Percentiles rank a stretch among this genome's conserved stretches.
Conservation (phyloP, 2,797 vertebrate species). For the Halcyon smyrnensis region DNA sequence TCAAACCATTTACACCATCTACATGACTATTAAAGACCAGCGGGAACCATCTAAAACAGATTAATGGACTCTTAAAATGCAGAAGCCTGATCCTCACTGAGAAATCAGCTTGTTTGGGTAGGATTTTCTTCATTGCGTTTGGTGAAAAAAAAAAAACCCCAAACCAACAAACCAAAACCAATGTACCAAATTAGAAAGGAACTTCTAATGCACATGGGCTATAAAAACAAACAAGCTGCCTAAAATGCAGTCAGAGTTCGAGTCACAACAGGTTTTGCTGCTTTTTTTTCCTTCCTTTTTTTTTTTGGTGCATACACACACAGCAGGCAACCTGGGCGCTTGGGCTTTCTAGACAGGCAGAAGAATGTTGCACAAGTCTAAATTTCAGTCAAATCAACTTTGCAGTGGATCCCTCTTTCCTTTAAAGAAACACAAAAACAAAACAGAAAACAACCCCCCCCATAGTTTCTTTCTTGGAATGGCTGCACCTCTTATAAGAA, state of each 20-base stretch:
- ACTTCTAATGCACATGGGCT: constrained; percentile 28
- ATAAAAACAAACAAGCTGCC: constrained; percentile 46
- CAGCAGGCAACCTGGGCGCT: constrained; percentile 28
- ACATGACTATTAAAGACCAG: background rate
- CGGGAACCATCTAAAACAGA: background rate
- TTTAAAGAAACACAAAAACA: constrained; percentile 52
- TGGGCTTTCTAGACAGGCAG: constrained; percentile 51
- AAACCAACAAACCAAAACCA: no score
- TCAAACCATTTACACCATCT: background rate
- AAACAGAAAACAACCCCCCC: constrained; percentile 24
- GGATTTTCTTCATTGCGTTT: constrained; percentile 25
- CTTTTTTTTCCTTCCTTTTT: background rate
- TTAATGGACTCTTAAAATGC: constrained; percentile 21
- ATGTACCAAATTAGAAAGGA: constrained; percentile 51
- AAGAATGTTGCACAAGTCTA: constrained; percentile 38
- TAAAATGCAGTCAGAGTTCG: constrained; percentile 47
- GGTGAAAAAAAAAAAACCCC: background rate
- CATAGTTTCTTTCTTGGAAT: constrained; percentile 62
- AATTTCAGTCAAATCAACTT: constrained; percentile 46
- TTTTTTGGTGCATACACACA: constrained; percentile 4
- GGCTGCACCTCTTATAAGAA: constrained; percentile 43
- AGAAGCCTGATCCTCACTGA: constrained; percentile 11
- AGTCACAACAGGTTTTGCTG: constrained; percentile 15
- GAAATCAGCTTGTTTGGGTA: constrained; percentile 52
- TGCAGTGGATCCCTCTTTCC: constrained; percentile 34